A percentile compares a stretch with the other conserved stretches of the same genome.
Evolutionary conservation across 1,140 invertebrate genomes (phyloP).

Genomic region (Batillaria attramentaria): DNA sequence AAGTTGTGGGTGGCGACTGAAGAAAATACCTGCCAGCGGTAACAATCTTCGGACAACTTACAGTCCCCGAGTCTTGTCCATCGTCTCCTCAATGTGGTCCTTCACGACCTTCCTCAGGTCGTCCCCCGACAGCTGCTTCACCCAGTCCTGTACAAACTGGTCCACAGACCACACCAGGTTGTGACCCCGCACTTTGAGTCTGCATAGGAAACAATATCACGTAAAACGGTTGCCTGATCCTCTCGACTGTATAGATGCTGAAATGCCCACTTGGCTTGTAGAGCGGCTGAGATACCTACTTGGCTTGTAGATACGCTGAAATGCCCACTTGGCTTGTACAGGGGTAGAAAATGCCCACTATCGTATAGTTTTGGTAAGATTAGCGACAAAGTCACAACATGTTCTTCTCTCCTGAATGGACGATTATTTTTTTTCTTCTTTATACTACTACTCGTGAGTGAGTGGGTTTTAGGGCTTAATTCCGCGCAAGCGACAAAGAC

Average conservation of each 20-base stretch:
- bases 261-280: not conserved
- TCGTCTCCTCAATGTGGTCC: constrained; percentile 46
- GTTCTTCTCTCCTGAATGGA: too few relatives aligned
- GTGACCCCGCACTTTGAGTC: constrained; percentile 58
- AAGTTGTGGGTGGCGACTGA: too few relatives aligned
- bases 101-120: constrained; percentile 44
- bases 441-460: too few relatives aligned
- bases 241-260: not conserved
- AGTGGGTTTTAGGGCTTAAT: too few relatives aligned
- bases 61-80: constrained; percentile 52
- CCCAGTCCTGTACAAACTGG: constrained; percentile 44
- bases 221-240: not conserved
- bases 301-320: too few relatives aligned
- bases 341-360: not conserved
- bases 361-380: too few relatives aligned
- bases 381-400: too few relatives aligned
- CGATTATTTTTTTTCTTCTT: too few relatives aligned
- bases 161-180: constrained; percentile 56
- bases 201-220: constrained; percentile 7
- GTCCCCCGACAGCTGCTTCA: constrained; percentile 38
- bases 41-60: too few relatives aligned
- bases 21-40: too few relatives aligned
- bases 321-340: not conserved
- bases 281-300: too few relatives aligned
- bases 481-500: too few relatives aligned